Evolutionary conservation across 2,113 vertebrate genomes (phyloP), one percentile per base, ranked within the genome.

Genomic region (Larimichthys crocea): DNA sequence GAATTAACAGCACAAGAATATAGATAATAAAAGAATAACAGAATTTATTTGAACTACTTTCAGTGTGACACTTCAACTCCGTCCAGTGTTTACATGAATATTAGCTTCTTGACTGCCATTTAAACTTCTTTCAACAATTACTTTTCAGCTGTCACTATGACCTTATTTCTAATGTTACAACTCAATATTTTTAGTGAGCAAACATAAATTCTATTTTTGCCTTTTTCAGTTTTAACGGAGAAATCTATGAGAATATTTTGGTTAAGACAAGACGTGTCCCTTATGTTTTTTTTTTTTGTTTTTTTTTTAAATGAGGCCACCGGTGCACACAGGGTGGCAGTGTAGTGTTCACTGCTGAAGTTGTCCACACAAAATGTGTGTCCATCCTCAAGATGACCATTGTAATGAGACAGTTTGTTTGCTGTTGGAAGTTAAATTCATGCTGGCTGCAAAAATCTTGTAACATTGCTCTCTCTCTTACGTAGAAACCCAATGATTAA

Each of bases 251-350:
- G 10, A 3, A 35, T 48, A 59, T 72, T 48, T 48, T 26, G n/a
- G 24, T 26, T 9, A 40, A 9, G 35, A 40, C 35, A 40, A 40
- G 35, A 40, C 9, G 35, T 40, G 35, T 24, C 10, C 15, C 10
- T 72, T 26, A 19, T 42, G 26, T 70, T 24, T 44, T 61, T 17
- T 61, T 17, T 44, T 42, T 50, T 44, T 46, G 0, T 11, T 26
- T 26, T 3, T 29, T 4, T 15, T 16, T 59, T 50, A 66, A 64
- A 29, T 72, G 22, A 42, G 65, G 31, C 57, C 59, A 40, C 29
- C 19, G 57, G 42, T 87, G 81, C 67, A 78, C 89, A 93, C 91
- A 85, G 52, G 92, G 83, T 76, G 92, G 90, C 86, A 89, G 86
- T 88, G 83, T 91, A 72, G 77, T 22, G 12, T 52, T 70, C 10